phyloP scores from a whole-genome alignment of 2,113 vertebrate species.

The Erythrocercus mccallii region DNA sequence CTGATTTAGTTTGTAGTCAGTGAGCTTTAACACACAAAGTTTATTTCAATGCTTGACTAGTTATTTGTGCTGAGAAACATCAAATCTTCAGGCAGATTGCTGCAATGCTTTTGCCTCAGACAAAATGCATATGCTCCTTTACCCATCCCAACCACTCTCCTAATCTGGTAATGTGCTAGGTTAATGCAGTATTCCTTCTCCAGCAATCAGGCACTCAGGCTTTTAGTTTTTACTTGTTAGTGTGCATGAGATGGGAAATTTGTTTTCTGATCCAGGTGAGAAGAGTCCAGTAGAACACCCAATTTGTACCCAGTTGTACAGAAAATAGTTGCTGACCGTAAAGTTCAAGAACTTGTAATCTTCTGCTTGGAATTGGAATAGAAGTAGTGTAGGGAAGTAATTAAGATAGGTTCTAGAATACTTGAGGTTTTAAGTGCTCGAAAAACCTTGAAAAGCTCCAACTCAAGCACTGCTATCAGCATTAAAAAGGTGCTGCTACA shows the following conservation, averaged over 20 bases:
- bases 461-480: too few relatives aligned
- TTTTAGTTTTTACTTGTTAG: background rate
- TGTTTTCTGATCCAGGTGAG: background rate
- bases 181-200: background rate
- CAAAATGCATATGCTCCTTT: fast-evolving
- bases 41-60: background rate
- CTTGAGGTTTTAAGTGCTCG: background rate
- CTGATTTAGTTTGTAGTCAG: too few relatives aligned
- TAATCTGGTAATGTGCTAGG: fast-evolving
- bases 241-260: background rate
- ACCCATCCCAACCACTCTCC: background rate
- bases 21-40: background rate
- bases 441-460: background rate
- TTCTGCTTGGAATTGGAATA: fast-evolving
- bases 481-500: background rate
- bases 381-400: background rate
- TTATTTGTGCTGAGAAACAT: background rate
- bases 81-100: background rate
- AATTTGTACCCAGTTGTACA: background rate
- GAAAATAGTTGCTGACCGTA: fast-evolving
- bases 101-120: background rate
- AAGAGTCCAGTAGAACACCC: background rate
- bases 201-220: too few relatives aligned
- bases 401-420: background rate
- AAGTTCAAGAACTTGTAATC: background rate